A percentile compares a stretch with the other conserved stretches of the same genome.
Evolutionary conservation across 2,113 vertebrate genomes (phyloP).

Genomic region (Tachuris rubrigastra): DNA sequence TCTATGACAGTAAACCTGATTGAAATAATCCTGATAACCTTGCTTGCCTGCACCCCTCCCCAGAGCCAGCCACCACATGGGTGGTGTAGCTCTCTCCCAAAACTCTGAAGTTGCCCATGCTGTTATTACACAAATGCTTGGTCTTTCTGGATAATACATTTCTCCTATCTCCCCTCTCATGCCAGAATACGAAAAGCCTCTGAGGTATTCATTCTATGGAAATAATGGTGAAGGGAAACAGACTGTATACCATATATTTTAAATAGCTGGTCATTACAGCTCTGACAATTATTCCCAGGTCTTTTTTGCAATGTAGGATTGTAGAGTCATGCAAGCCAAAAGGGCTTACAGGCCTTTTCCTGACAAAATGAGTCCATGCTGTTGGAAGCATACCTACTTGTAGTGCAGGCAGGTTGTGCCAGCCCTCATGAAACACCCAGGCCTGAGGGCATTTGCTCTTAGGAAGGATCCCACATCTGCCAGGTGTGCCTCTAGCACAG

Average conservation of each 20-base stretch:
- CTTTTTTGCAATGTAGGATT: background rate
- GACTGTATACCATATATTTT: no score
- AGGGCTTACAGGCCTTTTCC: background rate
- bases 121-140: background rate
- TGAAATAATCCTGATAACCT: background rate
- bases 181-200: background rate
- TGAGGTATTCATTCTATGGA: background rate
- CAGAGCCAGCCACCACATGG: fast-evolving
- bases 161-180: background rate
- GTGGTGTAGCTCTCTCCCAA: background rate
- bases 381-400: background rate
- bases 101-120: background rate
- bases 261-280: background rate
- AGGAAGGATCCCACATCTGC: background rate
- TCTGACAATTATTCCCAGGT: background rate
- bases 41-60: background rate
- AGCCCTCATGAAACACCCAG: background rate
- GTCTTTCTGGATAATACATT: background rate
- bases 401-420: background rate
- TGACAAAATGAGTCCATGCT: fast-evolving
- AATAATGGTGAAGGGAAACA: background rate
- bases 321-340: background rate
- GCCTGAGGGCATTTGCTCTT: background rate
- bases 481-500: background rate
- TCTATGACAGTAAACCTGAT: background rate